These are phyloP conservation scores for Episyrphus balteatus DNA, from an alignment of 1,140 invertebrate species.

Conservation along the genomic window DNA sequence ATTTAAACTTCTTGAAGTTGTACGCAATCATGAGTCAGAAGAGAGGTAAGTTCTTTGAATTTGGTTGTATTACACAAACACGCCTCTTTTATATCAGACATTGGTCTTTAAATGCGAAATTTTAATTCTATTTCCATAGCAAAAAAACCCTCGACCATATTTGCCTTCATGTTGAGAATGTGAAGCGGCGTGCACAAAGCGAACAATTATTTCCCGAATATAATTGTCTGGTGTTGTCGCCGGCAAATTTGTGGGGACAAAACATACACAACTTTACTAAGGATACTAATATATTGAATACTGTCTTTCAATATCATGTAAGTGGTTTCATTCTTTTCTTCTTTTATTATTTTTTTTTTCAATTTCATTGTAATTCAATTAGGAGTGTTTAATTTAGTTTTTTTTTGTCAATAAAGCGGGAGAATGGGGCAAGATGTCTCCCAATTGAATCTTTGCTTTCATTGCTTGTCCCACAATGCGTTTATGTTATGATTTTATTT, in stretches of 20 bases:
- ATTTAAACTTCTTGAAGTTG: constrained; percentile 73
- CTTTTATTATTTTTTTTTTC: background rate
- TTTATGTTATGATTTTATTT: too few species aligned
- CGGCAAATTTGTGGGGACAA: constrained; percentile 86
- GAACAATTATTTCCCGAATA: constrained; percentile 71
- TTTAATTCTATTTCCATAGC: constrained; percentile 37
- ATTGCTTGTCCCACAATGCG: too few species aligned
- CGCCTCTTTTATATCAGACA: background rate
- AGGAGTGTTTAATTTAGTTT: background rate
- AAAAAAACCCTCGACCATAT: constrained; percentile 61
- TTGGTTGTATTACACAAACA: background rate
- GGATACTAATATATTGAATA: constrained; percentile 66
- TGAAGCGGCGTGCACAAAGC: constrained; percentile 47
- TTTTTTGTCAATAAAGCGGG: background rate
- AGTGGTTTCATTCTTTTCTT: constrained; percentile 14
- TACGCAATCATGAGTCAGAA: constrained; percentile 70
- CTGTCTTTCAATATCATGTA: constrained; percentile 74
- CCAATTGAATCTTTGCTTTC: too few species aligned
- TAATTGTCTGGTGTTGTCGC: constrained; percentile 83
- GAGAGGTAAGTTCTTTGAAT: constrained; percentile 48
- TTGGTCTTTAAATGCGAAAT: background rate
- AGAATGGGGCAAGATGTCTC: too few species aligned
- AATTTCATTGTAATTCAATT: background rate
- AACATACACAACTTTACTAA: constrained; percentile 63
- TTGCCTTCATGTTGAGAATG: constrained; percentile 77